Evolutionary conservation across 2,888 invertebrate genomes (phyloP), one percentile per base, ranked within the genome.

Genomic region (Sesamia inferens): DNA sequence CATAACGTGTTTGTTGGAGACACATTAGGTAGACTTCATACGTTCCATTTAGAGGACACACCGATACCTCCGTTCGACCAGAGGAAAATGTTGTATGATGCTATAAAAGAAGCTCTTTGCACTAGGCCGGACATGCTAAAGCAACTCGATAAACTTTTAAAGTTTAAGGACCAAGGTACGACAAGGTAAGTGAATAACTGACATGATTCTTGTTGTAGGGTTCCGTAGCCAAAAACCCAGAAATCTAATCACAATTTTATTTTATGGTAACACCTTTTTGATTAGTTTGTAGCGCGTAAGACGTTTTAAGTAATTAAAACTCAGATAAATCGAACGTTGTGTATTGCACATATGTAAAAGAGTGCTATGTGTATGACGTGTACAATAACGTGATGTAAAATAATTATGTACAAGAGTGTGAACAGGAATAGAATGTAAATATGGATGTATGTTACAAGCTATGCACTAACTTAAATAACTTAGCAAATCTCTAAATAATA

Each of bases 61-160:
- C 98, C 98, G 0, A 97, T 98, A 86, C 96, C 97, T 0, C 97
- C 98, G 0, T 97, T 97, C 89, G 97, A 97, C 86, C 98, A 98
- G 88, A 96, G 96, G 68, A 95, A 97, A 71, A 94, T 97, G 86
- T 94, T 98, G 5, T 96, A 97, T 48, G 96, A 97, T 5, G 97
- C 97, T 0, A 96, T 98, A 13, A 96, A 96, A 83, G 97, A 96
- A 76, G 97, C 97, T 2, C 91, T 98, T 47, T 95, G 97, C 48
- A 97, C 97, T 3, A 96, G 97, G 78, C 97, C 97, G 0, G 95
- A 96, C 11, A 87, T 98, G 61, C 88, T 97, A 22, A 95, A 96
- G 69, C 97, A 97, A 87, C 92, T 98, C 1, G 96, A 96, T 72
- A 97, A 97, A 85, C 87, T 97, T 16, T 97, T 94, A 6, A 91